Base-by-base conservation (phyloP, 2,888 invertebrate genomes). In the Acanthosepion lycidas region DNA sequence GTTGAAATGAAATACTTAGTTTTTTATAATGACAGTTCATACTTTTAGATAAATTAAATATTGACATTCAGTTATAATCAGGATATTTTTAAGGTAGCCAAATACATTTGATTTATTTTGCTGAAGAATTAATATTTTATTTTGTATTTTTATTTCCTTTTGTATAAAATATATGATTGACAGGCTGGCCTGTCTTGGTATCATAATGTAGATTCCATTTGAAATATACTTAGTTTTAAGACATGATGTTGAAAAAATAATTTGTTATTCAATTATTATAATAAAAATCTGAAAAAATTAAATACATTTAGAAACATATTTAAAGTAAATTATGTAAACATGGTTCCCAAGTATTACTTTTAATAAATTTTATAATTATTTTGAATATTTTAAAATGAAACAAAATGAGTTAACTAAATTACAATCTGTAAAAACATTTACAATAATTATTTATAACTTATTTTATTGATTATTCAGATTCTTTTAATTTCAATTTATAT, bases 151-250 rank as follows among this genome's bases (percentile, higher is more conserved):
- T 26, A 28, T 53, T 59, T 59, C 18, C 42, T 94, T 59, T n/a
- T 55, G n/a, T 94, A 94, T 64, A 6, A 53, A 53, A 53, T n/a
- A 94, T 51, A 94, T 51, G 55, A 42, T n/a, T 94, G 51, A 33
- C 94, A 59, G 33, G 59, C 94, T 55, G 94, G 94, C 94, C 59
- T 94, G 59, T 51, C 55, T n/a, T 26, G 59, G 51, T 92, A 49
- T 92, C 23, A 42, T 91, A 48, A 91, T 23, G 6, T 33, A 91
- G 42, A 33, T 42, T 33, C 91, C 91, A 33, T 15, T 15, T 42
- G 26, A 92, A 28, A 48, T 49, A n/a, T 78, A 78, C 20, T n/a
- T 78, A 78, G 12, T 78, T 33, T n/a, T 33, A n/a, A 33, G 18
- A 78, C 78, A n/a, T 78, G 20, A 15, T 33, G 15, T 33, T 78